These are phyloP conservation scores for Catonia carolina DNA, from an alignment of 2,888 invertebrate genomes.

Conservation along the genomic window DNA sequence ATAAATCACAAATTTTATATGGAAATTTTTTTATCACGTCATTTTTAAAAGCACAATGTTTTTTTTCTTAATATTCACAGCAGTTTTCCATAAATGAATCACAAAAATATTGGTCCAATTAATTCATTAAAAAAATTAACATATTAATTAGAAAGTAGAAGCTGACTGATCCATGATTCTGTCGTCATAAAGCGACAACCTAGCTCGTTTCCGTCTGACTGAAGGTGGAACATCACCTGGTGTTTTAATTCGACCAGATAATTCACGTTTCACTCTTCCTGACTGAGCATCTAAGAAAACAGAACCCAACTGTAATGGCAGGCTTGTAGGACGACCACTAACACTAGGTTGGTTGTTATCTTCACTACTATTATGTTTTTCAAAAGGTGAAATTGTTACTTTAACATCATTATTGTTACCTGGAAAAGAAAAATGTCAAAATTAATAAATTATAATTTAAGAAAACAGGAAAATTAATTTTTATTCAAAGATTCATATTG, in stretches of 20 bases:
- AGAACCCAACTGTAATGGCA: conserved; percentile 3
- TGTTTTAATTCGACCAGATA: conserved; percentile 70
- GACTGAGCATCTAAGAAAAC: neutral
- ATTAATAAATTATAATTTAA: no score
- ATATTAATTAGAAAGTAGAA: neutral
- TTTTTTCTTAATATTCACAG: no score
- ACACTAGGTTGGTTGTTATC: neutral
- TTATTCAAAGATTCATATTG: no score
- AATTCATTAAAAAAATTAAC: no score
- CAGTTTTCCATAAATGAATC: no score
- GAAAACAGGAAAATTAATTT: no score
- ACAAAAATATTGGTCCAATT: no score
- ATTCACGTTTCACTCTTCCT: conserved; percentile 45
- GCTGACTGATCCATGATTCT: conserved; percentile 60
- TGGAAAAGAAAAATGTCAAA: no score
- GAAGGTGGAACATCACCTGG: conserved; percentile 77
- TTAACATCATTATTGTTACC: neutral
- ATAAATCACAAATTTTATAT: no score
- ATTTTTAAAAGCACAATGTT: no score
- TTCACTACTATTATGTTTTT: conserved; percentile 3
- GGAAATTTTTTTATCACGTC: no score
- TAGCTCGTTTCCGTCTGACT: conserved; percentile 57
- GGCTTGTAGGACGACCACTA: neutral
- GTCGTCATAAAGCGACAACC: conserved; percentile 82
- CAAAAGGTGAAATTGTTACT: conserved; percentile 24